Percentiles rank a stretch among this genome's conserved stretches.
Evolutionary conservation across 2,888 invertebrate genomes (phyloP).

Genomic region (Gortyna flavago): DNA sequence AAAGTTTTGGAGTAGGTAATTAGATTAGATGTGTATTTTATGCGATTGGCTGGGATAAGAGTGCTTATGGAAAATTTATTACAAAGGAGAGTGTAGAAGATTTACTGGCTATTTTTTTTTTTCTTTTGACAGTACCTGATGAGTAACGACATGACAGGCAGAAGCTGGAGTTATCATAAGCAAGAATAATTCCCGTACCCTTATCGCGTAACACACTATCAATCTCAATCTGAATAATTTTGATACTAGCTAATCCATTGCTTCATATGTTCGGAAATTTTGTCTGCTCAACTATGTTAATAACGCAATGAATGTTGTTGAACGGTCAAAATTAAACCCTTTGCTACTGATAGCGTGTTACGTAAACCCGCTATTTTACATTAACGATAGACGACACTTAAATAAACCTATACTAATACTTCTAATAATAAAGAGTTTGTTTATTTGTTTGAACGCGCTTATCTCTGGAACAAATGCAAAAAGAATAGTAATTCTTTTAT

Average conservation of each 20-base stretch:
- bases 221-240: too few relatives aligned
- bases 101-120: neutral
- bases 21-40: constrained; percentile 48
- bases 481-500: neutral
- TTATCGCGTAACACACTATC: too few relatives aligned
- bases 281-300: too few relatives aligned
- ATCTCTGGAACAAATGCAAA: too few relatives aligned
- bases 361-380: too few relatives aligned
- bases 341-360: too few relatives aligned
- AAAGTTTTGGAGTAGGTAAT: constrained; percentile 55
- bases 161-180: neutral
- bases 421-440: neutral
- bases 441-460: neutral
- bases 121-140: neutral
- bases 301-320: too few relatives aligned
- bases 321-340: too few relatives aligned
- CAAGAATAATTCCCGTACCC: neutral
- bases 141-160: neutral
- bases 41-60: constrained; percentile 23
- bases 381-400: too few relatives aligned
- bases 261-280: too few relatives aligned
- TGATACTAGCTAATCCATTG: too few relatives aligned
- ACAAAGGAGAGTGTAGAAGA: constrained; percentile 30
- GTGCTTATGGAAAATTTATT: constrained; percentile 21
- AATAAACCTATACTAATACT: too few relatives aligned